phyloP scores from a whole-genome alignment of 2,113 vertebrate species.

The Brachypteracias leptosomus region DNA sequence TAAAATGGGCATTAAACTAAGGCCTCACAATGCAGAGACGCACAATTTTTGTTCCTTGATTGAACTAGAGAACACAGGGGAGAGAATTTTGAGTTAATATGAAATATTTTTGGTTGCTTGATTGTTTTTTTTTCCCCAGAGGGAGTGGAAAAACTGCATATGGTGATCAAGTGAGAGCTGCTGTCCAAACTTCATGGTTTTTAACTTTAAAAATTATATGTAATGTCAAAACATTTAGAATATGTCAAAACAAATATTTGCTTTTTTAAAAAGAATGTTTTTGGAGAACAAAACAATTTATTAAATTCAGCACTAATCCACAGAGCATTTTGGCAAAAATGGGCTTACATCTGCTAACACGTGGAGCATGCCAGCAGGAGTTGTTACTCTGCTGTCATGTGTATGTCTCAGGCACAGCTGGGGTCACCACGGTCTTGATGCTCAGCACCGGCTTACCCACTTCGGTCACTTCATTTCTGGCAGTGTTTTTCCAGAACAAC shows the following conservation, averaged over 20 bases:
- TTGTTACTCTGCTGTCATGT: not conserved
- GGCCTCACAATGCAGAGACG: not conserved
- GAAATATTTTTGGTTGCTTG: not conserved
- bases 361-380: not conserved
- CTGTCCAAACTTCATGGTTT: not conserved
- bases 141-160: not conserved
- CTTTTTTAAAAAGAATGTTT: not conserved
- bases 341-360: not conserved
- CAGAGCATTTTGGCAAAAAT: not conserved
- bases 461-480: not conserved
- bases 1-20: not conserved
- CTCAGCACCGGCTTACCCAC: not conserved
- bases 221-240: constrained; percentile 36
- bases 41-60: not conserved
- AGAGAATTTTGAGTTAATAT: not conserved
- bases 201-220: not conserved
- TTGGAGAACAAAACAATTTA: not conserved
- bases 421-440: rapidly evolving
- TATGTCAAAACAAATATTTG: not conserved
- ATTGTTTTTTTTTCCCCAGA: not conserved
- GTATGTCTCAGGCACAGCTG: rapidly evolving
- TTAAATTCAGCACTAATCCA: not conserved
- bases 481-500: not conserved
- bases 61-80: not conserved
- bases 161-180: constrained; percentile 5